Base-by-base conservation (phyloP, 1,140 invertebrate species). In the Trypoxylus dichotomus region DNA sequence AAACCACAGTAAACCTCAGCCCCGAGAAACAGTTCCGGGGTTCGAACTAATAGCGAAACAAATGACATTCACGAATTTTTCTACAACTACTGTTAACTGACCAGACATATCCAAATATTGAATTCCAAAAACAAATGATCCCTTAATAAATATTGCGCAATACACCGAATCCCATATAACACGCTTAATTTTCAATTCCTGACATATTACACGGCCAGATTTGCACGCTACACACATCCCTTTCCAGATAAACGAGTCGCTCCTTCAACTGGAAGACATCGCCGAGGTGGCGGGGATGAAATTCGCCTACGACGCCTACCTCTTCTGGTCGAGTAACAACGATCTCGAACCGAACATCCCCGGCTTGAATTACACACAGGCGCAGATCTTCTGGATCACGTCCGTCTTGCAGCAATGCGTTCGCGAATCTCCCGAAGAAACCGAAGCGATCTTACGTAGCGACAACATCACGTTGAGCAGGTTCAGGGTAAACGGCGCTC, bases 211-310 rank as follows among this genome's bases (percentile, higher is more conserved):
- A 37, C 5, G 10, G 5, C 32, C 3, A 37, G 10, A 37, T 37
- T 37, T 37, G 10, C 32, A 37, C 32, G 32, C 0, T 7, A 37
- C 32, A 37, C 5, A 37, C 10, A 5, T 37, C 10, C 32, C 32
- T 1, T 86, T 86, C 15, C 82, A 96, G 94, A 80, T 96, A 29
- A 97, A 97, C 81, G 94, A 94, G 47, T 92, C 95, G 32, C 95
- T 95, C 79, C 96, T 95, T 0, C 94, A 96, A 87, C 94, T 92
- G n/a, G 96, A 97, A 83, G 97, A 97, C 84, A 95, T 97, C 68
- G 96, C 96, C 0, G 95, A 97, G 91, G 91, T 81, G 2, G 90
- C 90, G 21, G 95, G 95, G 0, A 90, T 97, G 25, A 96, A 96
- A 83, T 92, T 95, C 80, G 94, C 96, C 0, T 97, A 96, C 84